Conservation (phyloP, 1,140 invertebrate genomes). For the Lepidurus couesii region DNA sequence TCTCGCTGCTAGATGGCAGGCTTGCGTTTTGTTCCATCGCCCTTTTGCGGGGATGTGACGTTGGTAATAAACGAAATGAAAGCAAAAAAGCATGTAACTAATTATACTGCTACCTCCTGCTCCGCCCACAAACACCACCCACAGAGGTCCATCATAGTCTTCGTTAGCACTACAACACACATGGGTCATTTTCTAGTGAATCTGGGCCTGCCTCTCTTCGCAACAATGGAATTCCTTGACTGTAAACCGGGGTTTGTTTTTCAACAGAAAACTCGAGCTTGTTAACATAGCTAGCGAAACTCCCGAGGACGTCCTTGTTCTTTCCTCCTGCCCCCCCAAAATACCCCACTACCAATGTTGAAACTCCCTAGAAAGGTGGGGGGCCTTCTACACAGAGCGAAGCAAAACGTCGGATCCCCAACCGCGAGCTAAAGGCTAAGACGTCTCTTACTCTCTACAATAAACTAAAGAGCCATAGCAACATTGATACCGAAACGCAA, state of each 20-base stretch:
- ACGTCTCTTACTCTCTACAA: neutral
- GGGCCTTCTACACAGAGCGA: no score
- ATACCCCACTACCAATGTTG: no score
- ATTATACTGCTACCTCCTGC: neutral
- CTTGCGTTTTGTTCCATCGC: no score
- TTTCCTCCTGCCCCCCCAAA: no score
- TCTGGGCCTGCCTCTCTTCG: no score
- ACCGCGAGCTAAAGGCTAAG: neutral
- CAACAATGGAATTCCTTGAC: neutral
- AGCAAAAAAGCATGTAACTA: neutral
- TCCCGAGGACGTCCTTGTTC: no score
- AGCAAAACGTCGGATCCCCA: neutral
- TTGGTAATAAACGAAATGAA: neutral
- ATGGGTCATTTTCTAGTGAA: neutral
- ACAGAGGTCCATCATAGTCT: neutral
- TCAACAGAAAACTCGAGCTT: no score
- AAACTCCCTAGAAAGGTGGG: no score
- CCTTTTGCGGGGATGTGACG: no score
- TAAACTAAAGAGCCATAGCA: neutral
- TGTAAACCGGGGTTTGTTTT: no score
- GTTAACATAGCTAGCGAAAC: no score
- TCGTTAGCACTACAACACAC: neutral
- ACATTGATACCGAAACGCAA: constrained; percentile 11
- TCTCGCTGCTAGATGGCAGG: no score
- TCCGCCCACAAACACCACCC: constrained; percentile 10